Conservation (phyloP, 1,140 invertebrate species). For the Zaprionus inermis region DNA sequence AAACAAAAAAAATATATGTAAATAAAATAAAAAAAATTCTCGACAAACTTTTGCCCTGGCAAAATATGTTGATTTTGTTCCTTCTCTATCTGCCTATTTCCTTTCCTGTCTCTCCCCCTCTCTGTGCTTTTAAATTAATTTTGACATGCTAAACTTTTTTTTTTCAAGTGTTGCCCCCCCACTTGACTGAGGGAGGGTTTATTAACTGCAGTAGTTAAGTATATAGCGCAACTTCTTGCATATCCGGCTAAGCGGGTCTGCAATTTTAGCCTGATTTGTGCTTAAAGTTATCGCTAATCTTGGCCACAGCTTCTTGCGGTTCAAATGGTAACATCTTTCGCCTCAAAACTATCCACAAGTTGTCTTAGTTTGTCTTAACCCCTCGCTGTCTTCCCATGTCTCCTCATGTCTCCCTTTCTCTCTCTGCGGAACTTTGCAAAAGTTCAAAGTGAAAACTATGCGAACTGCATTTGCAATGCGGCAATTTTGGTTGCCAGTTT, state of each 20-base stretch:
- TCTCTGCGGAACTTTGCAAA: constrained; percentile 29
- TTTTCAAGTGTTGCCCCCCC: constrained; percentile 16
- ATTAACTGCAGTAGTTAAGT: constrained; percentile 22
- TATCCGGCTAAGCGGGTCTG: constrained; percentile 11
- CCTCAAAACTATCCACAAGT: constrained; percentile 30
- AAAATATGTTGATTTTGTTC: constrained; percentile 12
- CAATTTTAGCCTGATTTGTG: constrained; percentile 36
- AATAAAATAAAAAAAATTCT: constrained; percentile 29
- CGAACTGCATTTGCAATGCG: constrained; percentile 73
- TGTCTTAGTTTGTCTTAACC: not conserved
- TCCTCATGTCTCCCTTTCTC: not conserved
- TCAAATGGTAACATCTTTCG: constrained; percentile 39
- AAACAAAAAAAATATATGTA: constrained; percentile 21
- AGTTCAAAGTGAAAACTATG: constrained; percentile 73
- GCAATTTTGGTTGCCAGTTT: constrained; percentile 41
- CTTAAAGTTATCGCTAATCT: constrained; percentile 22
- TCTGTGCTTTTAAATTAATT: constrained; percentile 19
- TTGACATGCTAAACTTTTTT: constrained; percentile 16
- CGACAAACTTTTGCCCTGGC: not conserved
- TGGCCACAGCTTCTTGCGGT: constrained; percentile 16
- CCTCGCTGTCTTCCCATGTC: too few species aligned
- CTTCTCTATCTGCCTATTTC: not conserved
- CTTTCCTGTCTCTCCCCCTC: not conserved
- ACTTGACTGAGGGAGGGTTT: constrained; percentile 23
- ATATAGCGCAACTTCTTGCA: not conserved